phyloP scores from a whole-genome alignment of 2,888 invertebrate genomes.

The Polylopha cassiicola region DNA sequence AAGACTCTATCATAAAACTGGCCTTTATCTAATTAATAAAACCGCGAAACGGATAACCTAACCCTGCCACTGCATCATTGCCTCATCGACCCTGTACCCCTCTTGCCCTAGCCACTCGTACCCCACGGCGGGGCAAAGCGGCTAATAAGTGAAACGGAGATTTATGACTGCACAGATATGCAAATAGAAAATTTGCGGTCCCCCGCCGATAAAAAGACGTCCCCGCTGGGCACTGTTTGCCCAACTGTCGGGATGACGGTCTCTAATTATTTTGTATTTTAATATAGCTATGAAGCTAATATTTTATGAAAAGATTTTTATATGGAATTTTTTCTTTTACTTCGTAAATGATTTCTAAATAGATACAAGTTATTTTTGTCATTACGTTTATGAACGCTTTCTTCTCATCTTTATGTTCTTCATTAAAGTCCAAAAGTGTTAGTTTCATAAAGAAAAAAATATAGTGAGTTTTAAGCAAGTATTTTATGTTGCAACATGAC shows the following conservation, averaged over 20 bases:
- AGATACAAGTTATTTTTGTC: too few species aligned
- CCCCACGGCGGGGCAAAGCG: constrained; percentile 45
- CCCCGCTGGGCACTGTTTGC: constrained; percentile 59
- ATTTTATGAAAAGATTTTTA: too few species aligned
- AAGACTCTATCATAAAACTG: too few species aligned
- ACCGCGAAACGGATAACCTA: too few species aligned
- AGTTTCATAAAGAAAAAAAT: background rate
- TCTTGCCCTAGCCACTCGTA: constrained; percentile 36
- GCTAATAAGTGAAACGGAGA: constrained; percentile 77
- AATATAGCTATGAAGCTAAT: too few species aligned
- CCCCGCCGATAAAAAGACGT: constrained; percentile 73
- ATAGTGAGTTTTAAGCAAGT: constrained; percentile 28
- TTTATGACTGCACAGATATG: constrained; percentile 75
- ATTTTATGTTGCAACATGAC: background rate
- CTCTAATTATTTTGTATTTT: constrained; percentile 63
- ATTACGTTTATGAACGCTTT: too few species aligned
- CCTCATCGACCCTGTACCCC: background rate
- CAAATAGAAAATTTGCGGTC: constrained; percentile 76
- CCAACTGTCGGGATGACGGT: constrained; percentile 62
- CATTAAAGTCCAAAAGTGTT: constrained; percentile 1
- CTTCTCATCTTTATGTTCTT: too few species aligned
- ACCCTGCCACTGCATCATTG: constrained; percentile 27
- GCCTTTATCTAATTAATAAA: too few species aligned
- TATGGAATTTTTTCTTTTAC: too few species aligned
- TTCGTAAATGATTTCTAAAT: too few species aligned